Evolutionary conservation across 1,140 invertebrate genomes (phyloP), one percentile per base, ranked within the genome.

Genomic region (Magallana gigas): DNA sequence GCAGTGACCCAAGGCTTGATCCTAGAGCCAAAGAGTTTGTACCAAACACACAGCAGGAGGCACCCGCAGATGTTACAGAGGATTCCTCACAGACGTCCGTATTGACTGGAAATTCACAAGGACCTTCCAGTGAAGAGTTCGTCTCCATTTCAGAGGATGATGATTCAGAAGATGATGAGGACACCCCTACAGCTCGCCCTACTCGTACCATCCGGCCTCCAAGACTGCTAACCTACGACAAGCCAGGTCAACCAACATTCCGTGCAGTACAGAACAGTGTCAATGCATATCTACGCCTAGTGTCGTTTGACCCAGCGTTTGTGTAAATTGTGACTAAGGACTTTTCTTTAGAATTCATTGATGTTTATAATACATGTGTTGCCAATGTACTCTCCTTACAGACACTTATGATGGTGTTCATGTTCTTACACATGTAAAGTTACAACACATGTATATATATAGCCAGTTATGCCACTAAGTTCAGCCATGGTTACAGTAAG

Each of bases 191-290:
- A 62, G 48, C 81, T 58, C 8, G 58, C 56, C 59, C 83, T 18
- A 64, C 48, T 18, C 57, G 83, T 14, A 84, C 29, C 11, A 60
- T n/a, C 57, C 58, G 29, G 29, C 83, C 83, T 84, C 83, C 83
- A 23, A 57, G 23, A 29, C 23, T 84, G 0, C 60, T 84, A n/a
- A 84, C 58, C 5, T 62, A 84, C 58, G 59, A 84, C 60, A 60
- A 58, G 8, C 83, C 59, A 12, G 83, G 83, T 18, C 18, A 84
- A 80, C 71, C 71, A 29, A 80, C 71, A 60, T 12, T 60, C 59
- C 59, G 59, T 60, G 59, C 59, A 12, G 59, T 60, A 9, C 59
- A 9, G 12, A 60, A 60, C 59, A 14, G 12, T 8, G 11, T 60
- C n/a, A 9, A n/a, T 11, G n/a, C 59, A 60, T 60, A 60, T 60